Conservation (phyloP, 2,797 vertebrate genomes). For the Poeciliopsis paucimaculata region DNA sequence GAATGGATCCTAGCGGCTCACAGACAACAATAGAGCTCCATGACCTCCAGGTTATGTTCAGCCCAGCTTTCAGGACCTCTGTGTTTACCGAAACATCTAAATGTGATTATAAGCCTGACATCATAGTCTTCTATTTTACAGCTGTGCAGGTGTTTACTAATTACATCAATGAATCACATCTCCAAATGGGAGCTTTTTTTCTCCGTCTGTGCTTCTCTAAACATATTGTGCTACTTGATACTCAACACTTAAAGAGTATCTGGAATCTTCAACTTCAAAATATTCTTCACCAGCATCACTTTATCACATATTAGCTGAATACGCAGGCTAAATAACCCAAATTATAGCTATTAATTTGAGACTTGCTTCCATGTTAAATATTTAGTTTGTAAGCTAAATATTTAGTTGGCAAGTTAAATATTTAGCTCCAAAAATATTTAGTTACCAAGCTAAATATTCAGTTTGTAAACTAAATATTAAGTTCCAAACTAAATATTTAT, state of each 20-base stretch:
- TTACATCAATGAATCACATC: conserved; percentile 24
- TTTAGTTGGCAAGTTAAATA: too few species aligned
- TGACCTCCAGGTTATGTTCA: conserved; percentile 72
- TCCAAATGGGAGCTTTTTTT: not conserved
- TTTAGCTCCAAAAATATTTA: too few species aligned
- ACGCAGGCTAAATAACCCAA: too few species aligned
- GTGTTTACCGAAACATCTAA: conserved; percentile 39
- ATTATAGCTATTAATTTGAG: too few species aligned
- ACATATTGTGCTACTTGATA: not conserved
- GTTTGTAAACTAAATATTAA: too few species aligned
- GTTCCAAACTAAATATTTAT: too few species aligned
- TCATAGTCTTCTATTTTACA: conserved; percentile 52
- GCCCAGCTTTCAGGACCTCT: conserved; percentile 31
- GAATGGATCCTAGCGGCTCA: conserved; percentile 59
- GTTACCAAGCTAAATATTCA: too few species aligned
- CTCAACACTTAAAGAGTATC: not conserved
- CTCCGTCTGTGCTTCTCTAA: not conserved
- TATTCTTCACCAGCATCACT: not conserved
- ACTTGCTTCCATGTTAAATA: too few species aligned
- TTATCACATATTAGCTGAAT: too few species aligned
- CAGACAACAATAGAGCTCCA: conserved; percentile 67
- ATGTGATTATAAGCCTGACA: conserved; percentile 43
- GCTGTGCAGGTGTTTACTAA: conserved; percentile 28
- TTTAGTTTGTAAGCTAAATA: too few species aligned
- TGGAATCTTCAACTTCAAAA: not conserved